Evolutionary conservation across 2,797 vertebrate species (phyloP), one percentile per base, ranked within the genome.

Genomic region (Myotis daubentonii): DNA sequence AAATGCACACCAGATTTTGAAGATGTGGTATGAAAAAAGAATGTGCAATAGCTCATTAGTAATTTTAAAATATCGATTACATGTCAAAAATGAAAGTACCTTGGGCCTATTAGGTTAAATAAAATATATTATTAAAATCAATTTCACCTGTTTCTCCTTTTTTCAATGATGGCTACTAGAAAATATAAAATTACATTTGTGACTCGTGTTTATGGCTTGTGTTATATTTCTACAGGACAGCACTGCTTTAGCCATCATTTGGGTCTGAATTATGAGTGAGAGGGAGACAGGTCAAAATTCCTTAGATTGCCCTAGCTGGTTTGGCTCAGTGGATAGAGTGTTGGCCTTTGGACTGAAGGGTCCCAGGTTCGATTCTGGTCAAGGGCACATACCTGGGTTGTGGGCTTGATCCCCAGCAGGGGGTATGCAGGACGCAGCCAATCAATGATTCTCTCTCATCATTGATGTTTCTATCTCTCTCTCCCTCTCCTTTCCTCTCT

Each of bases 121-220:
- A 87, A 91, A 83, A 71, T 38, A 74, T 72, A 8, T 75, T 71
- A 71, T 83, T 68, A 95, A 83, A 87, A 84, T 84, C 44, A 86
- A 92, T 76, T 92, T 90, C 11, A 75, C 22, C 44, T 55, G 5
- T 68, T 83, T 92, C 51, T 57, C 12, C 20, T 51, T 49, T 79
- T 70, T 28, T 1, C 4, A 86, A 79, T 47, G 30, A 8, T 38
- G n/a, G 65, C 68, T 89, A 33, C 13, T 30, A 47, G 65, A 74
- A 89, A 87, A 82, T 68, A 5, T 66, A 79, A 88, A 79, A 92
- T 90, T 60, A 33, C 15, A 55, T 13, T 36, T 30, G 60, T 51
- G 86, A 51, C 53, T 86, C 74, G n/a, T 13, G 57, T 88, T 81
- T 93, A 13, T 86, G 57, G 36, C 19, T 87, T 72, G 10, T 38